Evolutionary conservation across 2,113 vertebrate genomes (phyloP), one percentile per base, ranked within the genome.

Genomic region (Aviceda subcristata): DNA sequence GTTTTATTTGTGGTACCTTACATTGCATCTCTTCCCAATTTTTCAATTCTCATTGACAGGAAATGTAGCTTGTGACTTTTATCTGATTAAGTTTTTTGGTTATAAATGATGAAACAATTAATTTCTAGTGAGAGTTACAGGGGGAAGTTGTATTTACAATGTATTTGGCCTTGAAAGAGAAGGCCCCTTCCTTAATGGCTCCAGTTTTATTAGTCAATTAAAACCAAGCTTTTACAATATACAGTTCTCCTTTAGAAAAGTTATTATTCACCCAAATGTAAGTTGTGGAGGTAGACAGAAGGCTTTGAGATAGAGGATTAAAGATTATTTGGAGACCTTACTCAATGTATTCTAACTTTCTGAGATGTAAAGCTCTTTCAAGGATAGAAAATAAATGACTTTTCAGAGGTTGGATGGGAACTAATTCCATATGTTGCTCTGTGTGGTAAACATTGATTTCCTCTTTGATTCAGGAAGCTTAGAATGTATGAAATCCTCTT

Each of bases 391-490:
- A 94, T 85, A 96, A 94, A 92, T 95, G 57, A 90, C 81, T 94
- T 95, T 82, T 91, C 77, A 86, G 45, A 86, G 69, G 23, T 39
- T 95, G 84, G 57, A 67, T 85, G 77, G 81, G 81, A 95, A 76
- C 86, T 94, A 88, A 95, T 94, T 96, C 91, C 57, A 3, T 83
- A 36, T 88, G 84, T 93, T 97, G 83, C 91, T 96, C 80, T 84
- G 94, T 86, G 86, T 90, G 68, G 76, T 94, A 93, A 95, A 92
- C 88, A 92, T 95, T 81, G 94, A 94, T 96, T 97, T 92, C 68
- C 63, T 95, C 56, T 86, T 95, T 0, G 20, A 86, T 88, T 94
- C 90, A 95, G 91, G 86, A 85, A 82, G 77, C 92, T 90, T 77
- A 90, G 71, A 94, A 68, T 72, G 63, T 92, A 77, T 91, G 89